Conservation (phyloP, 2,797 vertebrate species). For the Borostomias antarcticus region DNA sequence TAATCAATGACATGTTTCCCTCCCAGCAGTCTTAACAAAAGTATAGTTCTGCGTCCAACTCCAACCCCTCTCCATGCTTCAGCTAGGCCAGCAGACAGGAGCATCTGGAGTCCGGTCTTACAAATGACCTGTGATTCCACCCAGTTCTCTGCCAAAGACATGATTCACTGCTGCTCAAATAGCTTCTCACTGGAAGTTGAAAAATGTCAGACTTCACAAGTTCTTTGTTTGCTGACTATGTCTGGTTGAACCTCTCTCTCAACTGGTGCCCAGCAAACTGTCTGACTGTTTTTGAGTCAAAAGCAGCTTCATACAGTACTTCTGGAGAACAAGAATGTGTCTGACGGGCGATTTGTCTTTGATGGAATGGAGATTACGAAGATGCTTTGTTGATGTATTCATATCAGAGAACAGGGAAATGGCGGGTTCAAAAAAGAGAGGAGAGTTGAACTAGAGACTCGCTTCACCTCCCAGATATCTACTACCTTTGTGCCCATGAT, state of each 20-base stretch:
- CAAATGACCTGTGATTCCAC: constrained; percentile 35
- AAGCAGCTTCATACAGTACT: not conserved
- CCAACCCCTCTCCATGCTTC: not conserved
- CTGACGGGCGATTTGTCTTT: not conserved
- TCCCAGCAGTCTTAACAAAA: constrained; percentile 15
- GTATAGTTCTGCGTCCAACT: constrained; percentile 1
- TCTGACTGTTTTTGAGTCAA: constrained; percentile 17
- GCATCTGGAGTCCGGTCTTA: constrained; percentile 12
- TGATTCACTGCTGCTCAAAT: constrained; percentile 55
- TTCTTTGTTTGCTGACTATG: constrained; percentile 54
- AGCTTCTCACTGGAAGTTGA: constrained; percentile 50
- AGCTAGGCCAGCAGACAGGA: constrained; percentile 7
- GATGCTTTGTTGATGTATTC: too few relatives aligned
- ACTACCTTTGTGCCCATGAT: too few relatives aligned
- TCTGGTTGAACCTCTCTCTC: constrained; percentile 26
- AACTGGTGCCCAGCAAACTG: constrained; percentile 6
- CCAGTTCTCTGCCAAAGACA: constrained; percentile 22
- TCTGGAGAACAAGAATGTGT: not conserved
- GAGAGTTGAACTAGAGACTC: too few relatives aligned
- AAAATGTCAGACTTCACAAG: constrained; percentile 60
- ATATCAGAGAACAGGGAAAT: too few relatives aligned
- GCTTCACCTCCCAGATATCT: too few relatives aligned
- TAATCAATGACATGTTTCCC: constrained; percentile 22
- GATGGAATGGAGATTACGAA: not conserved
- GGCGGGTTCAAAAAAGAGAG: not conserved